A percentile compares a stretch with the other conserved stretches of the same genome.
phyloP scores from a whole-genome alignment of 2,888 invertebrate species.

The Gryllus longicercus region DNA sequence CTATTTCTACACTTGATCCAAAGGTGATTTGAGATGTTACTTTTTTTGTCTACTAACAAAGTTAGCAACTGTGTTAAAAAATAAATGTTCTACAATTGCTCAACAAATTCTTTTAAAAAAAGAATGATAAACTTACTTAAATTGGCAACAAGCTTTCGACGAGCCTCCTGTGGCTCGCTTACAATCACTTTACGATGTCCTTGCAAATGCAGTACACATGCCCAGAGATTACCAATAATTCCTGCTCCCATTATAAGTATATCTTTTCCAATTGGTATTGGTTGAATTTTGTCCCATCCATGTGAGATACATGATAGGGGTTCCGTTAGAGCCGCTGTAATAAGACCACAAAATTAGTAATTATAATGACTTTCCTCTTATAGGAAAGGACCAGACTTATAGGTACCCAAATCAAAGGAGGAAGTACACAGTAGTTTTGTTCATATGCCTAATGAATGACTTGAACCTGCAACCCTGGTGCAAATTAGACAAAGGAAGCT shows the following conservation, averaged over 20 bases:
- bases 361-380: too few relatives aligned
- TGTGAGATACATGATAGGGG: constrained; percentile 69
- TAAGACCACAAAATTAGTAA: not conserved
- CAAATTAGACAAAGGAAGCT: too few relatives aligned
- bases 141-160: constrained; percentile 46
- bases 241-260: constrained; percentile 67
- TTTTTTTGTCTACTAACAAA: too few relatives aligned
- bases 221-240: constrained; percentile 70
- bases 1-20: too few relatives aligned
- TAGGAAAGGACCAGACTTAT: too few relatives aligned
- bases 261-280: constrained; percentile 58
- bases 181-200: constrained; percentile 67
- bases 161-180: constrained; percentile 59
- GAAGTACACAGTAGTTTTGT: too few relatives aligned
- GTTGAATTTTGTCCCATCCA: constrained; percentile 62
- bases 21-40: too few relatives aligned
- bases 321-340: constrained; percentile 61
- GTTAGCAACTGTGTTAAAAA: too few relatives aligned
- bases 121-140: constrained; percentile 48
- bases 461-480: too few relatives aligned
- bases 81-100: too few relatives aligned
- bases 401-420: too few relatives aligned
- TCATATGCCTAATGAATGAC: too few relatives aligned
- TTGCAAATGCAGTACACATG: constrained; percentile 61
- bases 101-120: constrained; percentile 24